Evolutionary conservation across 2,888 invertebrate species (phyloP), one percentile per base, ranked within the genome.

Genomic region (Phymatocera aterrima): DNA sequence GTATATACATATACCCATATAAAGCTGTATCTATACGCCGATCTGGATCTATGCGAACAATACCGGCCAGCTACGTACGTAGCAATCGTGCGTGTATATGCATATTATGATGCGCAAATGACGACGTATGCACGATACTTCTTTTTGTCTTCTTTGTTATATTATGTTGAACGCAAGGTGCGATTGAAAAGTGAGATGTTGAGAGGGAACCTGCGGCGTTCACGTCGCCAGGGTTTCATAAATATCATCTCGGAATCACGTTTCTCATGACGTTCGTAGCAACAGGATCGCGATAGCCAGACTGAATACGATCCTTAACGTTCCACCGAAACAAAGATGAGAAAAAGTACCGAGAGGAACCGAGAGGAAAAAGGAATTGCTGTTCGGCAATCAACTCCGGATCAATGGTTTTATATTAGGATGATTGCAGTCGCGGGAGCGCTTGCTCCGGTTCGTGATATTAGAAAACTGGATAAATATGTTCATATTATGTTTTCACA

Each of bases 401-500:
- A 40, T 31, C 10, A 65, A 65, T 18, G 34, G 18, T 21, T n/a
- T n/a, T n/a, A n/a, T n/a, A 24, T 0, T 0, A 18, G 21, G 10
- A 40, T 65, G 24, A 12, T 65, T 18, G 3, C 2, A 48, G n/a
- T 46, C 6, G 12, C 12, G 46, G 28, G 15, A 46, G 48, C 28
- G n/a, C 70, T 28, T n/a, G 8, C 28, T 10, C 10, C 15, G 70
- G 46, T 28, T 43, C 5, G 21, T 68, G 65, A 68, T n/a, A n/a
- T 40, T 28, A 4, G 4, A 18, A 64, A 64, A 64, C 46, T 24
- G 46, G 46, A 68, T n/a, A 46, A 68, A 43, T 24, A 10, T 46
- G n/a, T 68, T 68, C 68, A 68, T 68, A 46, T 68, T 24, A 24
- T 51, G 72, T 21, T 88, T 88, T 88, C 88, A 87, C 87, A 88